Percentiles rank a stretch among this genome's conserved stretches.
These are phyloP conservation scores for Orussus abietinus DNA, from an alignment of 1,140 invertebrate genomes.

Conservation along the genomic window DNA sequence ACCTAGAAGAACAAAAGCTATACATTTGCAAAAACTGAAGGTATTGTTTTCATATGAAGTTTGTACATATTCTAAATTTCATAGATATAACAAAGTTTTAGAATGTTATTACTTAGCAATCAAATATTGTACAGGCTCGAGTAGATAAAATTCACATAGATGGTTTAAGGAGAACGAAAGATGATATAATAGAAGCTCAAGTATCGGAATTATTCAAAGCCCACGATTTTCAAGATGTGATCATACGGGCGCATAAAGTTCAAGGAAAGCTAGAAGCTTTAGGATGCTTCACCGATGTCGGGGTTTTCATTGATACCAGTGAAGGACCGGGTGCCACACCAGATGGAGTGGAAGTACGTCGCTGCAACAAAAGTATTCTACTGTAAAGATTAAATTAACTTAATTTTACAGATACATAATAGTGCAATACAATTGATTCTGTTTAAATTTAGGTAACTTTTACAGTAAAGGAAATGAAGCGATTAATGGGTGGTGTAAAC, in stretches of 20 bases:
- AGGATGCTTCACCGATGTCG: slow-evolving; percentile 79
- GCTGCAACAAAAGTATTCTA: too few relatives aligned
- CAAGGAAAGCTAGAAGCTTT: slow-evolving; percentile 68
- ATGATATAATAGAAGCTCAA: slow-evolving; percentile 73
- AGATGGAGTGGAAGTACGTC: slow-evolving; percentile 72
- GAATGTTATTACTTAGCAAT: slow-evolving; percentile 2
- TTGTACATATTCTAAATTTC: background rate
- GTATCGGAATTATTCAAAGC: slow-evolving; percentile 71
- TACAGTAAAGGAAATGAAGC: slow-evolving; percentile 69
- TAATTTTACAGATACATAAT: too few relatives aligned
- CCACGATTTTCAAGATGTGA: slow-evolving; percentile 62
- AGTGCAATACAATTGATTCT: too few relatives aligned
- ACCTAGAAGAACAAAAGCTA: slow-evolving; percentile 13
- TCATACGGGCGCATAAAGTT: slow-evolving; percentile 61
- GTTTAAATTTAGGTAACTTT: too few relatives aligned
- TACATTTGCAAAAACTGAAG: slow-evolving; percentile 30
- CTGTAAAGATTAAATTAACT: too few relatives aligned
- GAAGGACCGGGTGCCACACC: slow-evolving; percentile 64
- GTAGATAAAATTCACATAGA: slow-evolving; percentile 78
- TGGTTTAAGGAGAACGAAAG: slow-evolving; percentile 76
- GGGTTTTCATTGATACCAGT: slow-evolving; percentile 79
- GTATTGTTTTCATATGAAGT: slow-evolving; percentile 19
- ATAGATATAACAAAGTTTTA: slow-evolving; percentile 11
- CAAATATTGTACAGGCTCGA: slow-evolving; percentile 56
- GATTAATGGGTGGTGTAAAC: slow-evolving; percentile 74